Percentiles rank a stretch among this genome's conserved stretches.
phyloP scores from a whole-genome alignment of 2,797 vertebrate genomes.

The Mycteria americana region DNA sequence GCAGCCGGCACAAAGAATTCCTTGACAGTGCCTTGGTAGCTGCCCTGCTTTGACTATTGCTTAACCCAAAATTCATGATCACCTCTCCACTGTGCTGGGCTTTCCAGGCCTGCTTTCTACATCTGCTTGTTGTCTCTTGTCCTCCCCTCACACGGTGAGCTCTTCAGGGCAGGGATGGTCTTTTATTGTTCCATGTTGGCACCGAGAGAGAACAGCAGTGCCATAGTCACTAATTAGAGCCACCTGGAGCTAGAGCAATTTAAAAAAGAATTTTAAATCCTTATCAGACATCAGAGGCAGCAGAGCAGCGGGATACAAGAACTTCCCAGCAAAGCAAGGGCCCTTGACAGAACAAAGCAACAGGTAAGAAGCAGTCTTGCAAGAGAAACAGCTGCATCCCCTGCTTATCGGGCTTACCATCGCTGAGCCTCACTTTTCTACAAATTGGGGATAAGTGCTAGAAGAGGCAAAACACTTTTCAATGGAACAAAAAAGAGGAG shows the following conservation, averaged over 20 bases:
- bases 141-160: background rate
- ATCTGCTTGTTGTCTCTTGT: background rate
- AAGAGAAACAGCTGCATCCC: background rate
- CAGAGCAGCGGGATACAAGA: background rate
- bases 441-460: background rate
- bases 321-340: background rate
- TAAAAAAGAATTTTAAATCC: background rate
- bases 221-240: background rate
- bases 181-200: background rate
- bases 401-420: background rate
- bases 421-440: background rate
- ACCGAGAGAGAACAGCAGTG: background rate
- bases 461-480: background rate
- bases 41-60: background rate
- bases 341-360: background rate
- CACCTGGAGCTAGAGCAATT: background rate
- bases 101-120: background rate
- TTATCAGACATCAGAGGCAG: background rate
- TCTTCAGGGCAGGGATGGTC: background rate
- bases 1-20: background rate
- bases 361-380: background rate
- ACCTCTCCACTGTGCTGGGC: background rate
- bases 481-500: background rate
- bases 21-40: background rate
- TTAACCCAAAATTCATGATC: background rate